phyloP scores from a whole-genome alignment of 2,888 invertebrate species.

The Polydrusus tereticollis region DNA sequence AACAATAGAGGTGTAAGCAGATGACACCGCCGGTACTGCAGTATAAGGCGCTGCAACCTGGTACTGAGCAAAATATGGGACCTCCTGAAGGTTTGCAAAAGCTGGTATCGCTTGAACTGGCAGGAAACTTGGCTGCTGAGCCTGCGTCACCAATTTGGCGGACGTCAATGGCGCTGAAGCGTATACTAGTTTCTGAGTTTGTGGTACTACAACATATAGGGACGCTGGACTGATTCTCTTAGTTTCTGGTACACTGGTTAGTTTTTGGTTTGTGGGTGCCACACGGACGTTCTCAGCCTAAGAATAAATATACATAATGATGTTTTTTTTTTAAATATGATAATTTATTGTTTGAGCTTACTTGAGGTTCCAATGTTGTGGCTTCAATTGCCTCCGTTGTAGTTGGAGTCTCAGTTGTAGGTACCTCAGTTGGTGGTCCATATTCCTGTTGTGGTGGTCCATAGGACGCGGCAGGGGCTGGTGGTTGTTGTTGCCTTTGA shows the following conservation, averaged over 20 bases:
- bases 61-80: conserved; percentile 26
- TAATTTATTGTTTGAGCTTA: conserved; percentile 1
- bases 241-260: conserved; percentile 40
- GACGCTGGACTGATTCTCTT: conserved; percentile 35
- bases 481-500: conserved; percentile 44
- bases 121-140: conserved; percentile 45
- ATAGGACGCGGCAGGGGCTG: conserved; percentile 50
- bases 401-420: conserved; percentile 57
- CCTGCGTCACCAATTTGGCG: conserved; percentile 36
- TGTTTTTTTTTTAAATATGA: background rate
- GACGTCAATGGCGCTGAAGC: conserved; percentile 46
- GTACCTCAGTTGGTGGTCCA: conserved; percentile 56
- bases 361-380: conserved; percentile 60
- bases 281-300: conserved; percentile 57
- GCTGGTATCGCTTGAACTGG: conserved; percentile 55
- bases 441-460: conserved; percentile 58
- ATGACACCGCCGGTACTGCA: conserved; percentile 38
- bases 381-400: conserved; percentile 57
- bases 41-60: conserved; percentile 22
- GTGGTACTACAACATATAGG: conserved; percentile 58
- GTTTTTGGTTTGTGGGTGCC: conserved; percentile 49
- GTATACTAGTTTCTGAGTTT: conserved; percentile 59
- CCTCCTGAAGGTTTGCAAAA: conserved; percentile 51
- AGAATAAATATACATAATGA: conserved; percentile 30
- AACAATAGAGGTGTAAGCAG: conserved; percentile 52